A percentile compares a stretch with the other conserved stretches of the same genome.
Conservation (phyloP, 2,888 invertebrate species). For the Drosophila paranaensis region DNA sequence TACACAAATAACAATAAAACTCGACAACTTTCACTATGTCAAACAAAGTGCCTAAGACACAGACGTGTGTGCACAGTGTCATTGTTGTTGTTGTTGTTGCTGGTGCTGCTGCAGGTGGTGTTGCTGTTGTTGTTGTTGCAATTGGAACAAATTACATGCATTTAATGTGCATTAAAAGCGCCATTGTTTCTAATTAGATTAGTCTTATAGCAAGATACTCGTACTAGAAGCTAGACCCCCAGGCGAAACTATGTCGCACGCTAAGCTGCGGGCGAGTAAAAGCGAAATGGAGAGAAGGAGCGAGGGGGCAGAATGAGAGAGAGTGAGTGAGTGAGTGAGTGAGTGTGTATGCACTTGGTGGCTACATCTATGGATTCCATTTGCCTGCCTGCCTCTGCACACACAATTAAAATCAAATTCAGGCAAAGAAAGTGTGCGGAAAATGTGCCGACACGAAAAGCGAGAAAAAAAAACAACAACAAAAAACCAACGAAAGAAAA, state of each 20-base stretch:
- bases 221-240: slow-evolving; percentile 48
- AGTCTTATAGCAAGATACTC: slow-evolving; percentile 41
- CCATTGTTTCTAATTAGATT: slow-evolving; percentile 77
- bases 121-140: slow-evolving; percentile 27
- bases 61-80: slow-evolving; percentile 20
- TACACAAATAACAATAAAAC: slow-evolving; percentile 15
- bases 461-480: slow-evolving; percentile 8
- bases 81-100: slow-evolving; percentile 19
- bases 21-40: slow-evolving; percentile 69
- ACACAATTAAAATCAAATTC: slow-evolving; percentile 68
- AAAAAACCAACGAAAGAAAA: slow-evolving; percentile 6
- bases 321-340: neutral
- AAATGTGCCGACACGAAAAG: slow-evolving; percentile 46
- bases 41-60: slow-evolving; percentile 40
- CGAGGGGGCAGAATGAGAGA: neutral
- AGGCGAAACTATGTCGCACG: slow-evolving; percentile 73
- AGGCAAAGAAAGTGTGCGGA: slow-evolving; percentile 56
- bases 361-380: slow-evolving; percentile 43
- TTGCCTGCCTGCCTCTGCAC: slow-evolving; percentile 33
- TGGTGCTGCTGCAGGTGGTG: slow-evolving; percentile 22
- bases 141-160: slow-evolving; percentile 68
- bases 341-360: slow-evolving; percentile 5
- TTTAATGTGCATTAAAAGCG: slow-evolving; percentile 65
- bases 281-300: neutral
- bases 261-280: slow-evolving; percentile 34